Percentiles rank a stretch among this genome's conserved stretches.
Evolutionary conservation across 2,888 invertebrate genomes (phyloP).

Genomic region (Hyalella azteca): DNA sequence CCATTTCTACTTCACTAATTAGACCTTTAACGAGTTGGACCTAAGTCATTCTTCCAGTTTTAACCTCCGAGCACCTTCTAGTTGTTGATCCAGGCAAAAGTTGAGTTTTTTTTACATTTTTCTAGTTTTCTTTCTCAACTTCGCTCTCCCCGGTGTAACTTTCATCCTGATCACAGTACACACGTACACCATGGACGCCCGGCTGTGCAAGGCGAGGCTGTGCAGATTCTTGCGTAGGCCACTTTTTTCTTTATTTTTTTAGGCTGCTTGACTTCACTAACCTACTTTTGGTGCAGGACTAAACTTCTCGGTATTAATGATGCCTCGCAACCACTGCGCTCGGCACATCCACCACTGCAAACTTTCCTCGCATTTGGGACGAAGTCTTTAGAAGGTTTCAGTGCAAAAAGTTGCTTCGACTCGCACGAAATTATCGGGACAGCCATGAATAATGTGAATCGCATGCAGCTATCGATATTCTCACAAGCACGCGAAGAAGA

Average conservation of each 20-base stretch:
- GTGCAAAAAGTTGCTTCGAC: background rate
- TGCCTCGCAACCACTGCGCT: background rate
- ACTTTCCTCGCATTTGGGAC: slow-evolving; percentile 9
- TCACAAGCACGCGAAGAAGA: background rate
- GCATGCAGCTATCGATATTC: background rate
- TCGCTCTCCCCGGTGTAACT: background rate
- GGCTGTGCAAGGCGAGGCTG: background rate
- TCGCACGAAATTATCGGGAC: background rate
- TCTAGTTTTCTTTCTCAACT: background rate
- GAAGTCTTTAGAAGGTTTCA: background rate
- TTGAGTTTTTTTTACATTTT: background rate
- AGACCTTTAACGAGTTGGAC: no score
- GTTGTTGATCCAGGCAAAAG: background rate
- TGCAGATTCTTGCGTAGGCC: background rate
- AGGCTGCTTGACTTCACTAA: slow-evolving; percentile 3
- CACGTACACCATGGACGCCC: background rate
- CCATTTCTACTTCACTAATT: no score
- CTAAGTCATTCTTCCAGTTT: background rate
- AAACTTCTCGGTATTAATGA: slow-evolving; percentile 5
- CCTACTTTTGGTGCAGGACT: slow-evolving; percentile 4
- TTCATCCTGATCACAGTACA: background rate
- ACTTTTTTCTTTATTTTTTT: background rate
- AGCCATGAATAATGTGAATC: background rate
- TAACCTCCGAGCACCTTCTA: background rate
- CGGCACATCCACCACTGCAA: background rate